Evolutionary conservation across 2,888 invertebrate species (phyloP).

Genomic region (Pegoplata infirma): DNA sequence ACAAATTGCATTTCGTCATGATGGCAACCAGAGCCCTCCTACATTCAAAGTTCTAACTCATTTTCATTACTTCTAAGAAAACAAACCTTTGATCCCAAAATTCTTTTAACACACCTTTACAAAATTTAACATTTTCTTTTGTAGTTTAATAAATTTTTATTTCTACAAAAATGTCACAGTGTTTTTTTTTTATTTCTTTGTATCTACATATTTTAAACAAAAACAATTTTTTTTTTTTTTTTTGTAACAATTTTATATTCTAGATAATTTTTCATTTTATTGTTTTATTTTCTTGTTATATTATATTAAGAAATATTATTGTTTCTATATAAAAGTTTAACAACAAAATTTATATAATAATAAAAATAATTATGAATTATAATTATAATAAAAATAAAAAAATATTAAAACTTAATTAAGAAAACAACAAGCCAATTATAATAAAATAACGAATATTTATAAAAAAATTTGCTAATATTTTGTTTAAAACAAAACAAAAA

Average conservation of each 20-base stretch:
- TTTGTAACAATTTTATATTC: conserved; percentile 61
- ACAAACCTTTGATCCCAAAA: neutral
- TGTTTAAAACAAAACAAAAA: conserved; percentile 10
- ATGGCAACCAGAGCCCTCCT: no score
- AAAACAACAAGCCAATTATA: conserved; percentile 53
- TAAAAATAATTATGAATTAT: conserved; percentile 43
- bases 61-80: no score
- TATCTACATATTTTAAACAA: neutral
- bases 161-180: neutral
- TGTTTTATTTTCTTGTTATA: conserved; percentile 38
- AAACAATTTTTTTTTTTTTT: conserved; percentile 13
- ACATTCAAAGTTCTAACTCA: no score
- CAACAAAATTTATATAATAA: conserved; percentile 37
- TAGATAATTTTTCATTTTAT: conserved; percentile 54
- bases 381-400: conserved; percentile 27
- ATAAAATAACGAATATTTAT: conserved; percentile 16
- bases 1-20: no score
- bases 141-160: neutral
- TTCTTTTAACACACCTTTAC: neutral
- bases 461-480: conserved; percentile 13
- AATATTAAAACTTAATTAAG: conserved; percentile 22
- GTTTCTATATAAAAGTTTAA: conserved; percentile 58
- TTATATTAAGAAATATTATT: conserved; percentile 58
- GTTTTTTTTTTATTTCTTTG: neutral
- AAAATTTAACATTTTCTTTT: neutral